phyloP scores from a whole-genome alignment of 2,113 vertebrate species.

The Phalacrocorax aristotelis region DNA sequence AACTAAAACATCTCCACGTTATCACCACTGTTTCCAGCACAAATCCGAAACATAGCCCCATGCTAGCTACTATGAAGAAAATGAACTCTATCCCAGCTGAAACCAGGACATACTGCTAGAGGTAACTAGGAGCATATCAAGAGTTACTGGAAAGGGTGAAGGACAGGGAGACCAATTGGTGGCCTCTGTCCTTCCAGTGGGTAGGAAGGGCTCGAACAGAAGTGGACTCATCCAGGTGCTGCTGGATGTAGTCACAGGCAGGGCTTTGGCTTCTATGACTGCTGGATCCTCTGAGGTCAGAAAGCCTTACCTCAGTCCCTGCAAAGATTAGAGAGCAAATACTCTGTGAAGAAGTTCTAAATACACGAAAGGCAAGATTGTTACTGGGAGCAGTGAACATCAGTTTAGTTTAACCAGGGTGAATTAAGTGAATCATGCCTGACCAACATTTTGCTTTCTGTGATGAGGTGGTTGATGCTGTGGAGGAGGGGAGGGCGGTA shows the following conservation, averaged over 20 bases:
- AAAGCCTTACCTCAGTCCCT: neutral
- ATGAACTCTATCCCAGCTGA: too few relatives aligned
- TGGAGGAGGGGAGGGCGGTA: neutral
- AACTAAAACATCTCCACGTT: too few relatives aligned
- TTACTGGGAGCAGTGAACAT: neutral
- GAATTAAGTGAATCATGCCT: neutral
- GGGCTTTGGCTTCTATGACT: neutral
- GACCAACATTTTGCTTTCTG: neutral
- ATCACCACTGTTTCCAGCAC: too few relatives aligned
- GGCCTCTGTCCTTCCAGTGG: neutral
- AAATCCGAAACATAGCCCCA: too few relatives aligned
- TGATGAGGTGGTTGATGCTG: neutral
- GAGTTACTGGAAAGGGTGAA: neutral
- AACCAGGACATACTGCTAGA: too few relatives aligned
- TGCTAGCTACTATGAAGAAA: too few relatives aligned
- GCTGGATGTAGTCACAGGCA: neutral
- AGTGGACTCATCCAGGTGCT: rapidly evolving
- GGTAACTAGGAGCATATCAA: neutral
- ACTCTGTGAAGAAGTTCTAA: neutral
- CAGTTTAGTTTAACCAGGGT: neutral
- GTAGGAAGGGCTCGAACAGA: neutral
- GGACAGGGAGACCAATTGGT: too few relatives aligned
- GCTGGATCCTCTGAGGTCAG: neutral
- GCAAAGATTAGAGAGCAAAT: neutral
- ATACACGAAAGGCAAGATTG: neutral